These are phyloP conservation scores for Thunnus thynnus DNA, from an alignment of 2,113 vertebrate genomes.

Conservation along the genomic window DNA sequence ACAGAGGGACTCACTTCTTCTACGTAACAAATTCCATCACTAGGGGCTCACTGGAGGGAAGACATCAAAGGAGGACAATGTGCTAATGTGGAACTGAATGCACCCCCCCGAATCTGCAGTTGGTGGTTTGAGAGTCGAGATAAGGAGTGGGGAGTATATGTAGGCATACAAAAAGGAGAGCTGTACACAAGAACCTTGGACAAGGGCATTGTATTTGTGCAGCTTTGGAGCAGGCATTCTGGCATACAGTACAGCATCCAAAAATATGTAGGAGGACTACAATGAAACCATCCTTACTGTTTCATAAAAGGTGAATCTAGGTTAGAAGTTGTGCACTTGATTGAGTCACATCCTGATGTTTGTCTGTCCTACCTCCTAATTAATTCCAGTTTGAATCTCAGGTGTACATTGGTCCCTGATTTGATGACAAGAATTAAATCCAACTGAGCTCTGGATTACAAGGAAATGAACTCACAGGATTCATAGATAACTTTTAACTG, in stretches of 20 bases:
- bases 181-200: constrained; percentile 37
- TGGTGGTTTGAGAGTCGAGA: constrained; percentile 62
- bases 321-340: background rate
- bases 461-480: background rate
- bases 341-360: constrained; percentile 9
- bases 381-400: constrained; percentile 47
- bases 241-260: background rate
- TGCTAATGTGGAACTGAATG: constrained; percentile 66
- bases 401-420: constrained; percentile 4
- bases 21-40: constrained; percentile 52
- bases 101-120: constrained; percentile 49
- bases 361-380: constrained; percentile 11
- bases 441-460: background rate
- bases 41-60: constrained; percentile 50
- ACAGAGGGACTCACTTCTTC: constrained; percentile 24
- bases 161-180: constrained; percentile 24
- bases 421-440: constrained; percentile 19
- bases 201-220: constrained; percentile 35
- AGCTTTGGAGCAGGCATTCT: background rate
- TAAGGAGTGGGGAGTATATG: constrained; percentile 51
- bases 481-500: background rate
- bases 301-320: background rate
- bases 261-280: background rate
- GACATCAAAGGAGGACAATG: constrained; percentile 73
- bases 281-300: background rate